Evolutionary conservation across 2,797 vertebrate species (phyloP).

Genomic region (Fistularia commersonii): DNA sequence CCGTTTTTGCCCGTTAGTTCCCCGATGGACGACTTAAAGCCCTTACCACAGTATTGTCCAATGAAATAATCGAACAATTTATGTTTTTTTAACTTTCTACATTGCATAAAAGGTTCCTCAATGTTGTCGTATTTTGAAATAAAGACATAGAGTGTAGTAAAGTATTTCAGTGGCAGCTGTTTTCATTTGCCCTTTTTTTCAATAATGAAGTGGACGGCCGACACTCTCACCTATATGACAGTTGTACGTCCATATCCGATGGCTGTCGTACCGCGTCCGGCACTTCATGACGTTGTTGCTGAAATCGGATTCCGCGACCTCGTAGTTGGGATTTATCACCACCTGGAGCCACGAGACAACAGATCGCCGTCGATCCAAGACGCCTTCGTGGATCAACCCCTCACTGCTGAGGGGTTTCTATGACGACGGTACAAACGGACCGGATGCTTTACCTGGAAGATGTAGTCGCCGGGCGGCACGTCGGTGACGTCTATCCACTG

Average conservation of each 20-base stretch:
- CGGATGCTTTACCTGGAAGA: constrained; percentile 80
- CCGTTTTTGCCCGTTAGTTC: too few species aligned
- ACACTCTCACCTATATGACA: constrained; percentile 86
- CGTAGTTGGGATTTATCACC: constrained; percentile 91
- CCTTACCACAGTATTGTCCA: too few species aligned
- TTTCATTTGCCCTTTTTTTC: too few species aligned
- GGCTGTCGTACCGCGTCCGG: constrained; percentile 84
- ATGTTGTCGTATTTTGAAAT: too few species aligned
- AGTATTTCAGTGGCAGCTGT: too few species aligned
- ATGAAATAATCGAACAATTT: too few species aligned
- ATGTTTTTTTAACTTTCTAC: too few species aligned
- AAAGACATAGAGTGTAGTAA: too few species aligned
- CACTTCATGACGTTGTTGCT: constrained; percentile 95
- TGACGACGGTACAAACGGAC: background rate
- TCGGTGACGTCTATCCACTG: constrained; percentile 97
- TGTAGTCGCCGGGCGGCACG: constrained; percentile 86
- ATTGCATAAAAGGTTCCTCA: too few species aligned
- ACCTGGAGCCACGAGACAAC: constrained; percentile 65
- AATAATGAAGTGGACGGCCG: background rate
- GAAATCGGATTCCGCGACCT: constrained; percentile 93
- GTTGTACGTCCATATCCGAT: constrained; percentile 93
- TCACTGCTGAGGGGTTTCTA: background rate
- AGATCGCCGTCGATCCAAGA: background rate
- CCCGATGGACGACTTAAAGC: too few species aligned
- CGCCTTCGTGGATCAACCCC: background rate